Evolutionary conservation across 2,797 vertebrate species (phyloP).

Genomic region (Masticophis lateralis): DNA sequence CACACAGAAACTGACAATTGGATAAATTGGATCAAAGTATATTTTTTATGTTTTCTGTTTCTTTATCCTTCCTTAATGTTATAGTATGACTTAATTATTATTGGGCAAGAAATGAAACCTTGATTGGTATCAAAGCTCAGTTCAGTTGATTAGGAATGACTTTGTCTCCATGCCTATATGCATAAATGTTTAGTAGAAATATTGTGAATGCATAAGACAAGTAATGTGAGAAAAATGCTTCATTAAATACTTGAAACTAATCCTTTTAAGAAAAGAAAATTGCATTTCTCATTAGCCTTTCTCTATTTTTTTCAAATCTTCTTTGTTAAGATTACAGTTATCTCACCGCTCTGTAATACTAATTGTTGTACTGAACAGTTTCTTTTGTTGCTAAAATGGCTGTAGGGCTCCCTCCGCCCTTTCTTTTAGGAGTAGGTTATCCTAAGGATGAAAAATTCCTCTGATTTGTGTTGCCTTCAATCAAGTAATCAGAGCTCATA

Average conservation of each 20-base stretch:
- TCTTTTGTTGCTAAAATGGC: constrained; percentile 54
- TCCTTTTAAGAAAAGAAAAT: constrained; percentile 27
- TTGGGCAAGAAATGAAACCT: background rate
- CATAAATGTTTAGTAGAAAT: background rate
- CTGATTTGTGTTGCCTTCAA: constrained; percentile 43
- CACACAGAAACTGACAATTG: background rate
- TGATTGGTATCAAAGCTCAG: constrained; percentile 10
- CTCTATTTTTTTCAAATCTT: constrained; percentile 30
- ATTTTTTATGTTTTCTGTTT: background rate
- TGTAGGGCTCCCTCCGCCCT: background rate
- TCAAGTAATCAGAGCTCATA: constrained; percentile 47
- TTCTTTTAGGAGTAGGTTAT: constrained; percentile 11
- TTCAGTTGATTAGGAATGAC: background rate
- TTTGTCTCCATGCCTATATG: background rate
- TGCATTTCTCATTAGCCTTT: constrained; percentile 47
- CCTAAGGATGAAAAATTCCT: constrained; percentile 25
- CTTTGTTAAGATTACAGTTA: constrained; percentile 55
- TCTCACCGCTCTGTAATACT: constrained; percentile 48
- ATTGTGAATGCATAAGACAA: background rate
- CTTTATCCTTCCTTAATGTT: background rate
- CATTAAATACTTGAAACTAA: constrained; percentile 20
- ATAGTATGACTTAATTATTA: background rate
- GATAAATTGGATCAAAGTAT: background rate
- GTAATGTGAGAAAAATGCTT: background rate
- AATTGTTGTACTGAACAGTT: constrained; percentile 40